Evolutionary conservation across 2,888 invertebrate genomes (phyloP), one percentile per base, ranked within the genome.

Genomic region (Protula sp.): DNA sequence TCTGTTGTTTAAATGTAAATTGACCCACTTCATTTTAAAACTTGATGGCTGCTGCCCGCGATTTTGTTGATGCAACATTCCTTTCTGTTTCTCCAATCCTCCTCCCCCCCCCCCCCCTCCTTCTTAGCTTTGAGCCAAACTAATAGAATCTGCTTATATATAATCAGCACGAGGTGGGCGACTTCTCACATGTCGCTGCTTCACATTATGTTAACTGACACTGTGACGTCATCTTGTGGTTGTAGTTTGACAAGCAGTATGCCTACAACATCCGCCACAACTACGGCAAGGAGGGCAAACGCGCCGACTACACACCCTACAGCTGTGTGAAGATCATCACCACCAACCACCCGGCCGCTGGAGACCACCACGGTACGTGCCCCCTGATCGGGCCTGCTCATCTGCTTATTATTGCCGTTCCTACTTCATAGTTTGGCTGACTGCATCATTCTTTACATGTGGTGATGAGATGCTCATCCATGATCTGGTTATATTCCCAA

Each of bases 241-340:
- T 76, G 30, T 77, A 91, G 84, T 99, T 98, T 85, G 91, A 94
- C 59, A 97, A 95, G 78, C 85, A 87, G 67, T 93, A 99, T 83
- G 85, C 89, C 1, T 99, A 99, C 80, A 87, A 87, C 75, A 88
- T 99, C 56, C 87, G 93, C 27, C 94, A 97, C 81, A 89, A 89
- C 77, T 99, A 92, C 83, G 99, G 99, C 28, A 92, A 94, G 83
- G 95, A 92, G 77, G 99, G 99, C 1, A 91, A 89, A 70, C 87
- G 90, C 78, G 87, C 87, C 2, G 90, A 91, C 77, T 97, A 93
- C 76, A 87, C 91, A 0, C 93, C 98, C 0, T 90, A 89, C 73
- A 80, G 82, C 72, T 99, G 99, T 81, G 84, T 89, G 72, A 93
- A 90, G 82, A 90, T 99, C 64, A 95, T 99, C 60, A 88, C 85